Evolutionary conservation across 2,113 vertebrate genomes (phyloP).

Genomic region (Caranx melampygus): DNA sequence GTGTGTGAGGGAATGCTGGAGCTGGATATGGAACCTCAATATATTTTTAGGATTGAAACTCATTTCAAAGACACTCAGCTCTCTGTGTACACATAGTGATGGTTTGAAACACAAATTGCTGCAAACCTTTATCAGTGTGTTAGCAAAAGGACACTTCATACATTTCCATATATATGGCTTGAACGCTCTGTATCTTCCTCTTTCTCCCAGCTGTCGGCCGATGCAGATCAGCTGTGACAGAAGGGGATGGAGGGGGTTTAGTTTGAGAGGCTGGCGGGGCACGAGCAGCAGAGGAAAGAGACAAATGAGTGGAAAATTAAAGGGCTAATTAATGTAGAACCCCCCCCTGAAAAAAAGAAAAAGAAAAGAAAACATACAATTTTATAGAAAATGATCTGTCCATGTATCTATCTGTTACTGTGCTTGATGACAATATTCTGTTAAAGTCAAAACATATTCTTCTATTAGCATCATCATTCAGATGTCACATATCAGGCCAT

Average conservation of each 20-base stretch:
- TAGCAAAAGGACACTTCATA: not conserved
- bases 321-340: not conserved
- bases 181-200: not conserved
- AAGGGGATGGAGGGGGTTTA: constrained; percentile 8
- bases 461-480: not conserved
- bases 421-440: no score
- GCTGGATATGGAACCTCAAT: constrained; percentile 7
- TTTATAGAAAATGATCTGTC: no score
- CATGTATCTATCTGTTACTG: no score
- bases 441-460: no score
- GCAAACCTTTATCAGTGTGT: not conserved
- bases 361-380: no score
- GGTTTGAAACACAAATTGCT: not conserved
- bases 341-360: no score
- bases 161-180: constrained; percentile 25
- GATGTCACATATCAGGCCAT: not conserved
- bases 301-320: not conserved
- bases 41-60: constrained; percentile 6
- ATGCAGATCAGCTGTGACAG: constrained; percentile 68
- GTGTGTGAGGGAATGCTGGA: not conserved
- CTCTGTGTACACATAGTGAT: not conserved
- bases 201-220: constrained; percentile 12
- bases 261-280: not conserved
- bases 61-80: no score
- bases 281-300: not conserved